phyloP scores from a whole-genome alignment of 92 coral and sea anemone species.

The Palythoa grandis region DNA sequence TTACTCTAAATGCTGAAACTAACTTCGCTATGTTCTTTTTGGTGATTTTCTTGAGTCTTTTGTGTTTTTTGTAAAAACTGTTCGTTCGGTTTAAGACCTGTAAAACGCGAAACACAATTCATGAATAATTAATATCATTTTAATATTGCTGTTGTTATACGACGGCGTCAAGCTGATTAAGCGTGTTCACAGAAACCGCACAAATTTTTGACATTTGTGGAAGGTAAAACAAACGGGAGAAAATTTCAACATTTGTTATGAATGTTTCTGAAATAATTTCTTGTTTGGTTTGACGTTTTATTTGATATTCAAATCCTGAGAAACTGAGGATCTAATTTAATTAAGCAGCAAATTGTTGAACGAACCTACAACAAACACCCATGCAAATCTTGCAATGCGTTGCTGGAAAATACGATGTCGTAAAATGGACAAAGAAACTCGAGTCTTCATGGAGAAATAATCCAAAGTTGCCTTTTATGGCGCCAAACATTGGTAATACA shows the following conservation, averaged over 20 bases:
- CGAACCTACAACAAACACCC: no score
- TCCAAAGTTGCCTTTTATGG: neutral
- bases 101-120: neutral
- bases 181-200: slow-evolving; percentile 21
- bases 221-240: neutral
- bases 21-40: neutral
- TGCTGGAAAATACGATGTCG: neutral
- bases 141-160: neutral
- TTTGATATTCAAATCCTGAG: neutral
- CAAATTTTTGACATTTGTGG: slow-evolving; percentile 2
- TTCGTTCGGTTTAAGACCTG: neutral
- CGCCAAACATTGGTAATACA: neutral
- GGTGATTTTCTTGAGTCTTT: neutral
- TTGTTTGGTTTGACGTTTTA: neutral
- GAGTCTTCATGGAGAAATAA: neutral
- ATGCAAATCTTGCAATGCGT: neutral
- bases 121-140: slow-evolving; percentile 4
- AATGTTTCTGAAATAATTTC: neutral
- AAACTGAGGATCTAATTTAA: neutral
- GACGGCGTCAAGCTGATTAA: neutral
- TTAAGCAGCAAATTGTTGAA: neutral
- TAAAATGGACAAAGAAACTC: neutral
- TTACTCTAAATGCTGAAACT: neutral
- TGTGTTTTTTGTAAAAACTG: neutral
- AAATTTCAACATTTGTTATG: neutral